These are phyloP conservation scores for Tyto alba DNA, from an alignment of 2,113 vertebrate species.

Conservation along the genomic window DNA sequence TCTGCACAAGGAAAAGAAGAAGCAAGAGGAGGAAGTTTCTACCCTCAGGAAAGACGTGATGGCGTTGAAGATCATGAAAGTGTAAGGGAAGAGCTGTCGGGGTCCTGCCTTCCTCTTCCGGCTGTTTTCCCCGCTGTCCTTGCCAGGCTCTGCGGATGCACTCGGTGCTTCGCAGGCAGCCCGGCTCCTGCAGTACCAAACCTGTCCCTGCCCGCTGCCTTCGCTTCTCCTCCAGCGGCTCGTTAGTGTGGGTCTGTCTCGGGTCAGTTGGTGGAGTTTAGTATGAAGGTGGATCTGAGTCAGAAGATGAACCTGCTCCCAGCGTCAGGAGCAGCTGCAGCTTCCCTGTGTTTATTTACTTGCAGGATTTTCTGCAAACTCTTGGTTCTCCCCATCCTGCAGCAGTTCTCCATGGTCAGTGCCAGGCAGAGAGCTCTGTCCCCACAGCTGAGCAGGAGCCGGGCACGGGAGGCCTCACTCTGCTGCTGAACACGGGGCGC, in stretches of 20 bases:
- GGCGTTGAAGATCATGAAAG: constrained; percentile 99
- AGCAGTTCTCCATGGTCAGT: neutral
- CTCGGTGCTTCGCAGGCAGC: neutral
- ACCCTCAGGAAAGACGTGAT: constrained; percentile 92
- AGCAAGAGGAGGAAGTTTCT: constrained; percentile 96
- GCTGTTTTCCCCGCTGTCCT: too few species aligned
- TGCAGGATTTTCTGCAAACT: neutral
- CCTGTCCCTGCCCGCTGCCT: neutral
- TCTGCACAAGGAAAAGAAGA: constrained; percentile 99
- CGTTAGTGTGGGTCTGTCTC: fast-evolving
- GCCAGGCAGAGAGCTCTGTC: neutral
- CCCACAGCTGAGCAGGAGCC: fast-evolving
- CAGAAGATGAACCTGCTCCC: neutral
- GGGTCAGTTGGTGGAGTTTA: neutral
- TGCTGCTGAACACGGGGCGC: neutral
- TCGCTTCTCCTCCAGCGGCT: fast-evolving
- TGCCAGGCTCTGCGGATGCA: neutral
- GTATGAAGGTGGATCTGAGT: too few species aligned
- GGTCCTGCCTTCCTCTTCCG: neutral
- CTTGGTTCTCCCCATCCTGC: neutral
- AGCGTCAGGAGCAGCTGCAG: neutral
- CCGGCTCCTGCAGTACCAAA: fast-evolving
- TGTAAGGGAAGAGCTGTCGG: constrained; percentile 72
- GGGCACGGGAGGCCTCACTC: neutral
- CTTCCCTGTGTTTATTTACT: neutral